phyloP scores from a whole-genome alignment of 2,888 invertebrate species.

The Eupithecia inturbata region DNA sequence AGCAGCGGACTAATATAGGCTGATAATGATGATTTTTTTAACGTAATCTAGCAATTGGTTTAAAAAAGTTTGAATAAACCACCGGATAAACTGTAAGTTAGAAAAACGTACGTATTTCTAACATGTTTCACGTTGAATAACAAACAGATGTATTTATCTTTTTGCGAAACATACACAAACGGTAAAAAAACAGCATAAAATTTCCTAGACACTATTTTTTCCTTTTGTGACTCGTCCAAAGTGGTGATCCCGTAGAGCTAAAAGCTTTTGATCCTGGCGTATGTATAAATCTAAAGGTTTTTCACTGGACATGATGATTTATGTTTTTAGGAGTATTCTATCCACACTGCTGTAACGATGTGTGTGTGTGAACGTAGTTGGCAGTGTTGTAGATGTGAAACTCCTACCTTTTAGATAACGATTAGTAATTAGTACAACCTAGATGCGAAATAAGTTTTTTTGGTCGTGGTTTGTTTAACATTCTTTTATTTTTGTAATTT shows the following conservation, averaged over 20 bases:
- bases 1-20: too few species aligned
- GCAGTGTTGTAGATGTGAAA: conserved; percentile 6
- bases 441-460: too few species aligned
- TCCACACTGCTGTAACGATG: conserved; percentile 15
- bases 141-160: not conserved
- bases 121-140: not conserved
- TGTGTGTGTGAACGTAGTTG: too few species aligned
- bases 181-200: not conserved
- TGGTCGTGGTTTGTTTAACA: too few species aligned
- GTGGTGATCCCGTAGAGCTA: conserved; percentile 2
- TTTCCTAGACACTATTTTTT: not conserved
- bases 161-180: not conserved
- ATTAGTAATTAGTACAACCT: too few species aligned
- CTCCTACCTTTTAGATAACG: not conserved
- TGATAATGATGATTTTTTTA: too few species aligned
- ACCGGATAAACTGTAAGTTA: not conserved
- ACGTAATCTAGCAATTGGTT: not conserved
- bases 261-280: conserved; percentile 27
- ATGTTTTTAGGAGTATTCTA: conserved; percentile 24
- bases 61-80: not conserved
- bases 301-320: conserved; percentile 23
- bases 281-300: conserved; percentile 23
- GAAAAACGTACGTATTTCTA: not conserved
- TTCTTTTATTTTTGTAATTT: too few species aligned
- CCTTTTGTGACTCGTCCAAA: not conserved